Conservation (phyloP, 1,140 invertebrate genomes). For the Drosophila tristis region DNA sequence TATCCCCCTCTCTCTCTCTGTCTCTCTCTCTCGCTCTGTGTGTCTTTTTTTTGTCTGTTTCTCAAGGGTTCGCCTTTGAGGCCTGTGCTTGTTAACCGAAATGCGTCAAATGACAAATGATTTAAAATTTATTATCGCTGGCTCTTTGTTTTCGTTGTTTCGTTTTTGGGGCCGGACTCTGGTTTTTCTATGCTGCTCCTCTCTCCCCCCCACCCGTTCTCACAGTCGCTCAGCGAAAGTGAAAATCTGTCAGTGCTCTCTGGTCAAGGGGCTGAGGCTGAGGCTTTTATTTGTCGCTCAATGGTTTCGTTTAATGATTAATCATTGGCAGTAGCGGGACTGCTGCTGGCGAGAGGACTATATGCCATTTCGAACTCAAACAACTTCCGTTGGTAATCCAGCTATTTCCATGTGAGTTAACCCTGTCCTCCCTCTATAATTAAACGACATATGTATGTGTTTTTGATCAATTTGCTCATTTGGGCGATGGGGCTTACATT, state of each 20-base stretch:
- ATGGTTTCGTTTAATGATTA: slow-evolving; percentile 49
- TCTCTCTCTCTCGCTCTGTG: neutral
- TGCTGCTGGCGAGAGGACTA: slow-evolving; percentile 6
- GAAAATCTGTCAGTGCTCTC: slow-evolving; percentile 43
- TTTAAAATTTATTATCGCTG: slow-evolving; percentile 75
- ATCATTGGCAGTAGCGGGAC: slow-evolving; percentile 10
- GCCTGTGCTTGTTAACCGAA: slow-evolving; percentile 68
- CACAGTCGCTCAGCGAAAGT: slow-evolving; percentile 51
- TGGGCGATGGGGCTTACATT: slow-evolving; percentile 42
- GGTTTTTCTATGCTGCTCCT: slow-evolving; percentile 12
- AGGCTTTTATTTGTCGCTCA: slow-evolving; percentile 26
- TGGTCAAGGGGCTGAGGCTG: slow-evolving; percentile 40
- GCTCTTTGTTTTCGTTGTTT: slow-evolving; percentile 14
- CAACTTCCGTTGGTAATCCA: neutral
- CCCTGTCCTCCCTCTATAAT: no score
- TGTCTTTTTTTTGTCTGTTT: slow-evolving; percentile 19
- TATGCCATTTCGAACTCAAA: neutral
- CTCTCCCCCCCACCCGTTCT: neutral
- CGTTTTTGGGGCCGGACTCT: neutral
- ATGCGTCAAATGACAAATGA: slow-evolving; percentile 80
- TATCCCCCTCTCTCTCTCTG: slow-evolving; percentile 9
- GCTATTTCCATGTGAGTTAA: no score
- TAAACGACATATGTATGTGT: neutral
- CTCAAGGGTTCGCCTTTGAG: slow-evolving; percentile 22
- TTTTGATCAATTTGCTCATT: slow-evolving; percentile 9